Evolutionary conservation across 2,113 vertebrate species (phyloP), one percentile per base, ranked within the genome.

Genomic region (Corythornis cristatus): DNA sequence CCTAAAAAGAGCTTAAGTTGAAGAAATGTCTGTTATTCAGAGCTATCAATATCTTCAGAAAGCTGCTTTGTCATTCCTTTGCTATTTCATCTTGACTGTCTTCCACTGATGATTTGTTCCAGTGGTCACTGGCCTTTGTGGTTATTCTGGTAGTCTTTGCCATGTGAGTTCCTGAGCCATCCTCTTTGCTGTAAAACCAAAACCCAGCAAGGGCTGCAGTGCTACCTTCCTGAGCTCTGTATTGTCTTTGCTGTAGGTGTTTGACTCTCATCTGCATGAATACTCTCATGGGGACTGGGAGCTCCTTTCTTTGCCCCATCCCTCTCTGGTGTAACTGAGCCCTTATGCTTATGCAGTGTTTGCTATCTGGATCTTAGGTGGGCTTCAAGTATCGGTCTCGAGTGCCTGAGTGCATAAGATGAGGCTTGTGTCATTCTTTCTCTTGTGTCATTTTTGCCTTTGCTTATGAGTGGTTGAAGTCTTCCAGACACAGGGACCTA

Each of bases 271-370:
- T 4, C 45, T 61, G n/a, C 23, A 9, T 6, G 21, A 35, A 15
- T 0, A 1, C 26, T 70, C 23, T 28, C 4, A 0, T 1, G 43
- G 51, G 67, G 43, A 1, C 21, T 31, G 50, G 23, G 26, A 7
- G 3, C 60, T 74, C 42, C 67, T 61, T 42, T 45, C 42, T 54
- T 43, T 82, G 48, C 11, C n/a, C 29, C 12, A 3, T 56, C 35
- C 22, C 10, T 56, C 31, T 29, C 4, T 0, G 6, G 6, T 48
- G 67, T 25, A 11, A 19, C 25, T 64, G 57, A 15, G 19, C 53
- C 20, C 9, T 76, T 53, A 12, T 0, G 0, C 28, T 42, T 46
- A 8, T 4, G 19, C 28, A 20, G 46, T 8, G 17, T 58, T 83
- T 74, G 61, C 21, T 86, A 0, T 14, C 33, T 45, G 65, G 56